Evolutionary conservation across 2,888 invertebrate species (phyloP), one percentile per base, ranked within the genome.

Genomic region (Platynereis dumerilii): DNA sequence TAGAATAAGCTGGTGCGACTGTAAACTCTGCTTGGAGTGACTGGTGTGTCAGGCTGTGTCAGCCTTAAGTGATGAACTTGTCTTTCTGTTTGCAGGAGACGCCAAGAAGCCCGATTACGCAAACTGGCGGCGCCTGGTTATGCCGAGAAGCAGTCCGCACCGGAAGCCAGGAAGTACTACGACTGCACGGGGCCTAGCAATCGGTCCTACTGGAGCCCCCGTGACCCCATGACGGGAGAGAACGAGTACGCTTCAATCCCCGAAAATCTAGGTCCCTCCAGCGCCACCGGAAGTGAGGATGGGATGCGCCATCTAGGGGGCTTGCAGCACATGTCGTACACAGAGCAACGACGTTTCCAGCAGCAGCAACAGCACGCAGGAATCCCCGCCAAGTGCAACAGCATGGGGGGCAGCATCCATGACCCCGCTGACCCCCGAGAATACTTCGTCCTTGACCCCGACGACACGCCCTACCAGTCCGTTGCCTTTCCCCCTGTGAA

Each of bases 211-310:
- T 61, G 61, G 61, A 61, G 61, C 27, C 54, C 53, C 1, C 20
- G 54, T n/a, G 54, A 54, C n/a, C n/a, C 29, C 39, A 1, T 20
- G 20, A 61, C 52, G 34, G 39, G 52, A 1, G 61, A 61, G 44
- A 61, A 61, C 44, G 61, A 61, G 27, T 61, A 61, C 27, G 61
- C 61, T 28, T 61, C 61, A 3, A 61, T 61, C 3, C 61, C 52
- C 29, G 61, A 61, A 22, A 52, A 52, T 42, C 39, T 61, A 27
- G 39, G 54, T 7, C 61, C 61, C 1, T 45, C 29, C 27, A 39
- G 28, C 26, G 52, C 54, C 2, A 61, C 53, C 54, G 61, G 61
- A 54, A 61, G 26, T 24, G 61, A 48, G 7, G 48, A 48, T n/a
- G 22, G n/a, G 48, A 5, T n/a, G 17, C 48, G 48, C 22, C 48